Base-by-base conservation (phyloP, 1,140 invertebrate genomes). In the Mylabris phalerata region DNA sequence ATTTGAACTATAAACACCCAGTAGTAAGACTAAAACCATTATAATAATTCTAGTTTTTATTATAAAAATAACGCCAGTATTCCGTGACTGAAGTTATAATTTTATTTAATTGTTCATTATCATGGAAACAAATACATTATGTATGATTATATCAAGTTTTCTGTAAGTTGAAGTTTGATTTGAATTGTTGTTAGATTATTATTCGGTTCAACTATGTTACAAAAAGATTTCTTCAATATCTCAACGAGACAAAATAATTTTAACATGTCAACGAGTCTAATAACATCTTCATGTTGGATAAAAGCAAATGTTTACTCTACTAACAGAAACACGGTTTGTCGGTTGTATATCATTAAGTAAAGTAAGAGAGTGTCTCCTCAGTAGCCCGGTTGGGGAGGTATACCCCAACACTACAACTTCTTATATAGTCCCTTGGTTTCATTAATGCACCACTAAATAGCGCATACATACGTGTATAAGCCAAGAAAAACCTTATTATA, bases 401-500 rank as follows among this genome's bases (percentile, higher is more conserved):
- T 54, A 32, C 7, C 32, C 7, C 4, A 19, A 11, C 51, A 45
- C 43, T 54, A 45, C 51, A 54, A 45, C 42, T 54, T 44, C 48
- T 46, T 48, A 26, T 46, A 41, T 27, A 42, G 41, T 57, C 55
- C 46, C 49, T 46, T 40, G 55, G 55, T 57, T 57, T 32, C 43
- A 38, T 40, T 57, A 57, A 57, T 57, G 55, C 49, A 57, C 13
- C 49, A 46, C 49, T 57, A 57, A 57, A 57, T 46, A 46, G 43
- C 54, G 48, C 48, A 57, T 48, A 57, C 47, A 48, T 56, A 54
- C 19, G 19, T 19, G 19, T 19, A 48, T 48, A 57, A 57, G 48
- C 47, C 47, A 49, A 40, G 9, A 57, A 57, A 57, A 57, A 57
- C 48, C 40, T 57, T 42, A 57, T 25, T 46, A 38, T 25, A 45